Base-by-base conservation (phyloP, 2,797 vertebrate genomes). In the Enteromius unitaeniatus region DNA sequence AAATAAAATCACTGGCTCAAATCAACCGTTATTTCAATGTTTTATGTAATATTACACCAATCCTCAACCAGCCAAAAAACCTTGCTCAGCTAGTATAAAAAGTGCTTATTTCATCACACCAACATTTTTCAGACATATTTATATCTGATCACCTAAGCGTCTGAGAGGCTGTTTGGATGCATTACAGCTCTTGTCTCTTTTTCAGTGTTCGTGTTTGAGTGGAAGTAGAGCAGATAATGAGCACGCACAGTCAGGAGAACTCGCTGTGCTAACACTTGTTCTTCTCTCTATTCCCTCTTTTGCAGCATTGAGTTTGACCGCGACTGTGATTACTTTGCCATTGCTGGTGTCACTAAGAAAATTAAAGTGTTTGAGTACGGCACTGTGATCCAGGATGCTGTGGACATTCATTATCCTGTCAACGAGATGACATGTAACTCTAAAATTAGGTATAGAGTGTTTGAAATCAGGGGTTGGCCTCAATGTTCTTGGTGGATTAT, bases 391-490 rank as follows among this genome's bases (percentile, higher is more conserved):
- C 98, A 99, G 93, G 98, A 99, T 4, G 98, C 98, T 0, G 98
- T 99, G 91, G 98, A 99, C 94, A 99, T 99, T 93, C 98, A 99
- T 92, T 99, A 99, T 91, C 98, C 98, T 13, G 97, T 99, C 89
- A 99, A 99, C 75, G 98, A 99, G 95, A 99, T 99, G 98, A 99
- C 98, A 73, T 99, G 98, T 93, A 99, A 99, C 95, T 99, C 98
- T 86, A 99, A 99, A 97, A 99, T 99, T 96, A 99, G 98, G 98
- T 99, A 91, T 49, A 62, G 73, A 23, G 23, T 45, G 53, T 76
- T 17, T 70, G 37, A 62, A 60, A 72, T 49, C 65, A 62, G 21
- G 9, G 74, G 82, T 55, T 78, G 53, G 79, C 49, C 45, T 21
- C 2, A 47, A 58, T 77, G 78, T 78, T 47, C 34, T 76, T 47